phyloP scores from a whole-genome alignment of 1,140 invertebrate genomes.

The Protaetia brevitarsis region DNA sequence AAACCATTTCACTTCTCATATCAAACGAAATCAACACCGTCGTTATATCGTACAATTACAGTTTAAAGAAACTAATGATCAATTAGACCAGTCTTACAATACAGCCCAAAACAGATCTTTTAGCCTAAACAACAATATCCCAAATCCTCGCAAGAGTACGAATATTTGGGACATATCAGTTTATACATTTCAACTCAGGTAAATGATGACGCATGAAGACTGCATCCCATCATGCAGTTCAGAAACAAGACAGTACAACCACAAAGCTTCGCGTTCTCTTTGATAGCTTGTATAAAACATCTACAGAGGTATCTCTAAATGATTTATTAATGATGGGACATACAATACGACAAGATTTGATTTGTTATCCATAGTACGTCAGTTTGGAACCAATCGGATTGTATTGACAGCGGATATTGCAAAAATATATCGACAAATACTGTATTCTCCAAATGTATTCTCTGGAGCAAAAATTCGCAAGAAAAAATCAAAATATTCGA shows the following conservation, averaged over 20 bases:
- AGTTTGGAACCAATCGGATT: conserved; percentile 43
- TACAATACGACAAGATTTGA: conserved; percentile 29
- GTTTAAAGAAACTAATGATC: conserved; percentile 32
- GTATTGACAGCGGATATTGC: conserved; percentile 32
- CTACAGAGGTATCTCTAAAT: conserved; percentile 35
- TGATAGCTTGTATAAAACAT: conserved; percentile 36
- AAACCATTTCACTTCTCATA: conserved; percentile 28
- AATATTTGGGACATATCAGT: conserved; percentile 42
- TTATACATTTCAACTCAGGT: background rate
- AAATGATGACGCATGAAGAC: conserved; percentile 33
- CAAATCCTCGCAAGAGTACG: conserved; percentile 44
- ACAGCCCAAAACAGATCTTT: conserved; percentile 35
- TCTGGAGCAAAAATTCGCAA: conserved; percentile 37
- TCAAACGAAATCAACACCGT: conserved; percentile 27
- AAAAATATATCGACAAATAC: conserved; percentile 43
- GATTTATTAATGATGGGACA: conserved; percentile 29
- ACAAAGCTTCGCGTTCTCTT: conserved; percentile 44
- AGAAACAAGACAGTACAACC: conserved; percentile 33
- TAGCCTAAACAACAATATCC: conserved; percentile 34
- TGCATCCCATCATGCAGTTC: conserved; percentile 45
- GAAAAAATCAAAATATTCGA: conserved; percentile 5
- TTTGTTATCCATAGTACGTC: conserved; percentile 38
- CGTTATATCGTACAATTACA: conserved; percentile 38
- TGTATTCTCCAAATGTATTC: conserved; percentile 41
- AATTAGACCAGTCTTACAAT: too few species aligned